Conservation (phyloP, 2,113 vertebrate species). For the Aegypius monachus region DNA sequence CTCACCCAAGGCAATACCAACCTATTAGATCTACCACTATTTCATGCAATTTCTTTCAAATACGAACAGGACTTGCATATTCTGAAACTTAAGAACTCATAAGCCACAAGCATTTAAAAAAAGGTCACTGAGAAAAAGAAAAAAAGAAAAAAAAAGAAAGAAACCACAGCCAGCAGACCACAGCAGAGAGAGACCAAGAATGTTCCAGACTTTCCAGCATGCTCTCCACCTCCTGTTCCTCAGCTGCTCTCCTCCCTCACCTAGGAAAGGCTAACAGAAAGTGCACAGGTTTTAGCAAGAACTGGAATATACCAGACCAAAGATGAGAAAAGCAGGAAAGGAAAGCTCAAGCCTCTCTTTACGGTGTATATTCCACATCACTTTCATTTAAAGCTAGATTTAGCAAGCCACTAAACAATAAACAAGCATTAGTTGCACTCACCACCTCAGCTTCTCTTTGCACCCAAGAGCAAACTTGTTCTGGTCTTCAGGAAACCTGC, state of each 20-base stretch:
- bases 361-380: not conserved
- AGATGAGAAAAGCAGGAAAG: not conserved
- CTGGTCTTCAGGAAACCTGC: not conserved
- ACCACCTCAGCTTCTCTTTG: accelerated
- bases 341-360: not conserved
- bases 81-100: not conserved
- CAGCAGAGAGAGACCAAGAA: not conserved
- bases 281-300: not conserved
- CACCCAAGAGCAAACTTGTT: too few species aligned
- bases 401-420: not conserved
- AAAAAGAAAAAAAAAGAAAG: too few species aligned
- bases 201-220: accelerated
- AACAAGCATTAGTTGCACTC: accelerated
- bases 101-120: not conserved
- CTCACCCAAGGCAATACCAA: not conserved
- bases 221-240: not conserved
- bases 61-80: not conserved
- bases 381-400: not conserved
- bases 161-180: too few species aligned
- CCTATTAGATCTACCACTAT: not conserved
- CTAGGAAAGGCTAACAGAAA: not conserved
- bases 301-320: not conserved
- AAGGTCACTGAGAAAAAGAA: too few species aligned
- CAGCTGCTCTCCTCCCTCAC: not conserved
- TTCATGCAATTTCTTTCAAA: not conserved